Base-by-base conservation (phyloP, 2,888 invertebrate species). In the Melieria picta region DNA sequence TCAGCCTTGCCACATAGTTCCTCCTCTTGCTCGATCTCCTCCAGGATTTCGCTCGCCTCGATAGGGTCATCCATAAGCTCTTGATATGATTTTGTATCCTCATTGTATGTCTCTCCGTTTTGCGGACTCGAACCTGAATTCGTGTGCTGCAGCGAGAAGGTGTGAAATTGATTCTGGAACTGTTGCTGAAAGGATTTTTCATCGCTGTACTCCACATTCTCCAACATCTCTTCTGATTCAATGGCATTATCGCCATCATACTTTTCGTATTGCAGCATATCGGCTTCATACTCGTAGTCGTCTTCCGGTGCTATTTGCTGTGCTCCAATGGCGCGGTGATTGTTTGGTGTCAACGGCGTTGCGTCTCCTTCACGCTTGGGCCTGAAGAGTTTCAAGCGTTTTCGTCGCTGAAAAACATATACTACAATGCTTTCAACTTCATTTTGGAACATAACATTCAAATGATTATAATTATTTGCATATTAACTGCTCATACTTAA, bases 131-230 rank as follows among this genome's bases (percentile, higher is more conserved):
- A 5, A 57, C 47, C 9, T 4, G 56, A 2, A 55, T 56, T 46
- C 13, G 11, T 56, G 4, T 55, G 6, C 10, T 62, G 45, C 46
- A 71, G 55, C 10, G 72, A n/a, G 42, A 64, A 11, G 2, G 60
- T 47, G 9, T 65, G 72, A 55, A 72, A 72, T 46, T 68, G 57
- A 30, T 64, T 68, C 11, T 68, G 72, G 48, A 60, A 72, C 47
- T 72, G 68, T 42, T 72, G 68, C 9, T 71, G 71, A 61, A 62
- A 65, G 7, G 57, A 50, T 50, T 64, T 47, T 42, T 69, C 69
- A 43, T 69, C 69, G 48, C 47, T 55, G 48, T 69, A 69, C 47
- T 69, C 62, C 7, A 55, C 55, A 7, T 60, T 55, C 48, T 69
- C 67, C n/a, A 67, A 52, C 45, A 52, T 50, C 52, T 60, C 67